Evolutionary conservation across 2,888 invertebrate genomes (phyloP).

Genomic region (Lomographa bimaculata): DNA sequence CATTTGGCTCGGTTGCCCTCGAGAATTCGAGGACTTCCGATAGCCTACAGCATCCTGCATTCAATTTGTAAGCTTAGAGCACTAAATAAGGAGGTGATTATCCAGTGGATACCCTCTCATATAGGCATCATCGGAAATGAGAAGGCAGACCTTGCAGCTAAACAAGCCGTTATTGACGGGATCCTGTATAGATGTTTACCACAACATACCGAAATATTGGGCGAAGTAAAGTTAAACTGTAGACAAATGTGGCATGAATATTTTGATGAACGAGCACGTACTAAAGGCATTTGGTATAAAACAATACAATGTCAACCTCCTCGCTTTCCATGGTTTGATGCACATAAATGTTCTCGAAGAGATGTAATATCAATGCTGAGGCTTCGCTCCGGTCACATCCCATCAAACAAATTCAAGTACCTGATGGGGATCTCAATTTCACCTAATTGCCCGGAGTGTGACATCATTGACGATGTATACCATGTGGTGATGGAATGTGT

Average conservation of each 20-base stretch:
- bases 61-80: not conserved
- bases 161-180: not conserved
- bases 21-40: slow-evolving; percentile 6
- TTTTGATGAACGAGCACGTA: not conserved
- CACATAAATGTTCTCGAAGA: rapidly evolving
- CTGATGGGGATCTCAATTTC: not conserved
- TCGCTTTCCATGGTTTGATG: not conserved
- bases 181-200: not conserved
- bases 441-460: not conserved
- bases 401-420: not conserved
- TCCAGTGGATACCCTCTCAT: slow-evolving; percentile 3
- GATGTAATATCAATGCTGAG: not conserved
- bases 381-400: slow-evolving; percentile 1
- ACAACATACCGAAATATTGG: not conserved
- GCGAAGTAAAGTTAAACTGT: not conserved
- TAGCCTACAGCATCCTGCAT: slow-evolving; percentile 12
- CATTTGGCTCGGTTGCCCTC: slow-evolving; percentile 13
- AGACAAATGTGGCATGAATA: not conserved
- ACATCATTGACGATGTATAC: not conserved
- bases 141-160: not conserved
- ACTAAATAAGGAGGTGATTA: not conserved
- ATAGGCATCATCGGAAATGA: not conserved
- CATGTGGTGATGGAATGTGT: not conserved
- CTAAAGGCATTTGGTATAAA: slow-evolving; percentile 2
- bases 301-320: not conserved